phyloP scores from a whole-genome alignment of 1,140 invertebrate species.

The Drosophila pandora region DNA sequence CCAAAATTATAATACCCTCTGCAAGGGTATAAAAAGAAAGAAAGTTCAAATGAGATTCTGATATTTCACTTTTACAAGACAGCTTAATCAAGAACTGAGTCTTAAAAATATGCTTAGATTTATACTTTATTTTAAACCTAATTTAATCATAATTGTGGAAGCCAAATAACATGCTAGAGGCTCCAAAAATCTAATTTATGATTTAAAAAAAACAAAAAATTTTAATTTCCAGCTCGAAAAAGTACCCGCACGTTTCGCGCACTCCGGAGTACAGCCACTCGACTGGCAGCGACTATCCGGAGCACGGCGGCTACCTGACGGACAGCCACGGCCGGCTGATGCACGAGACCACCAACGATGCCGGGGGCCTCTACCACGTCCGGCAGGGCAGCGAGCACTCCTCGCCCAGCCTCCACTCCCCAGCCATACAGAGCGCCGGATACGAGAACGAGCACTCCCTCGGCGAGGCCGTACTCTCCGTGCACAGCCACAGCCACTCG shows the following conservation, averaged over 20 bases:
- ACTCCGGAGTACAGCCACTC: constrained; percentile 75
- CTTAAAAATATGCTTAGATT: no score
- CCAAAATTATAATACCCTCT: no score
- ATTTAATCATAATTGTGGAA: no score
- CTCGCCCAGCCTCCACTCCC: constrained; percentile 76
- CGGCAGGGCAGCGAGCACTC: constrained; percentile 79
- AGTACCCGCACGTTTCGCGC: constrained; percentile 68
- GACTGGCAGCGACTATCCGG: constrained; percentile 71
- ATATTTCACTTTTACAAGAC: no score
- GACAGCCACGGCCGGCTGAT: constrained; percentile 58
- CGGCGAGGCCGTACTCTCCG: constrained; percentile 60
- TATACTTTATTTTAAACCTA: no score
- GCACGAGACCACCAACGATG: constrained; percentile 64
- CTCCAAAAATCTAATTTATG: no score
- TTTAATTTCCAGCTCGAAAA: constrained; percentile 64
- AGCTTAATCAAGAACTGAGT: no score
- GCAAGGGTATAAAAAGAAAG: no score
- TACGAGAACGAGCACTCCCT: constrained; percentile 72
- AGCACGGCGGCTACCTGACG: constrained; percentile 59
- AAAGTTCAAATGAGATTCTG: no score
- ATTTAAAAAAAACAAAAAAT: no score
- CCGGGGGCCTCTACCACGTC: constrained; percentile 65
- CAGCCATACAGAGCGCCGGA: constrained; percentile 73
- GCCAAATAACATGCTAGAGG: no score
- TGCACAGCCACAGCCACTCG: constrained; percentile 69